Conservation (phyloP, 2,888 invertebrate genomes). For the Trichogramma dendrolimi region DNA sequence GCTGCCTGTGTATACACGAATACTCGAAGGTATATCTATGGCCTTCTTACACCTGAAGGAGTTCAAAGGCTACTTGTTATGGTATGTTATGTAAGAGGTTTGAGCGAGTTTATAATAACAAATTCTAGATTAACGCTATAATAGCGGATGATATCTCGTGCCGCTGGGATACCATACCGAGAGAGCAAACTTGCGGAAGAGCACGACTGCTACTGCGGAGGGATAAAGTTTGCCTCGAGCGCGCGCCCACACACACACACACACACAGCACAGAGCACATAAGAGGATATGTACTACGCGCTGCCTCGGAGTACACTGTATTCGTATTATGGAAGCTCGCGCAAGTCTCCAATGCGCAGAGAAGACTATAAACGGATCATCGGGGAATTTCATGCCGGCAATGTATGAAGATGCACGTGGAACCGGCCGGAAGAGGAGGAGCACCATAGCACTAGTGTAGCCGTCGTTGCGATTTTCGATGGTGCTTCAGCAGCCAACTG, state of each 20-base stretch:
- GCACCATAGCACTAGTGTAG: constrained; percentile 21
- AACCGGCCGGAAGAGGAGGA: background rate
- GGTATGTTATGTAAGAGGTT: too few relatives aligned
- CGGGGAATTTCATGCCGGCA: constrained; percentile 33
- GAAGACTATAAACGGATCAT: constrained; percentile 35
- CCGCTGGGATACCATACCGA: constrained; percentile 37
- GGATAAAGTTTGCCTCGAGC: constrained; percentile 7
- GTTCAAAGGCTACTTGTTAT: too few relatives aligned
- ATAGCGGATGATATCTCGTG: constrained; percentile 45
- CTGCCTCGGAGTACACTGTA: background rate
- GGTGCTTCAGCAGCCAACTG: constrained; percentile 35
- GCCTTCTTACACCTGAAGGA: too few relatives aligned
- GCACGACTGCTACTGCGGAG: constrained; percentile 31
- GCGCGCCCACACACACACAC: background rate
- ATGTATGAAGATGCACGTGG: constrained; percentile 7
- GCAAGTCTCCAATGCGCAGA: constrained; percentile 15
- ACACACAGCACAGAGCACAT: background rate
- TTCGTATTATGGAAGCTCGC: constrained; percentile 4
- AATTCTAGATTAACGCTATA: constrained; percentile 45
- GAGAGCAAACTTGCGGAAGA: constrained; percentile 38
- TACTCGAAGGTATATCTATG: too few relatives aligned
- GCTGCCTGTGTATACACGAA: too few relatives aligned
- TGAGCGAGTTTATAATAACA: constrained; percentile 20
- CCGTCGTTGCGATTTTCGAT: constrained; percentile 41
- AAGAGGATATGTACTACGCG: constrained; percentile 5